Conservation (phyloP, 2,797 vertebrate genomes). For the Labroides dimidiatus region DNA sequence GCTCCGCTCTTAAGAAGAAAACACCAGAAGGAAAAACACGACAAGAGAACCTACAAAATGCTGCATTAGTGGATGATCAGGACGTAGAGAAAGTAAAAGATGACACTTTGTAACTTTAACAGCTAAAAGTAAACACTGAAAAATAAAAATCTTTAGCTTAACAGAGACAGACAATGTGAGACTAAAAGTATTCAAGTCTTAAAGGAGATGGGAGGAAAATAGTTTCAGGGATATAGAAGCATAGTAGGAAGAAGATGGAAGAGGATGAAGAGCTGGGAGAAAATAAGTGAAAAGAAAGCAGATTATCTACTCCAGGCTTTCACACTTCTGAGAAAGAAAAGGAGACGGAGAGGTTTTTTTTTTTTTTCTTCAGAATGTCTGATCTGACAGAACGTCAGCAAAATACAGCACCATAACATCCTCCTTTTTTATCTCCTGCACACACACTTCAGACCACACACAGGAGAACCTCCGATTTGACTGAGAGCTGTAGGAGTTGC, state of each 20-base stretch:
- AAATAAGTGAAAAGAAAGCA: conserved; percentile 52
- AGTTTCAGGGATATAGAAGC: conserved; percentile 12
- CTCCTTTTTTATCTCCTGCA: conserved; percentile 44
- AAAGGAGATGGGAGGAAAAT: conserved; percentile 3
- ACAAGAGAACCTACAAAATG: neutral
- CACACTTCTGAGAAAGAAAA: conserved; percentile 42
- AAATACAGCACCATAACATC: conserved; percentile 28
- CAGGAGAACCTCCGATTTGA: conserved; percentile 6
- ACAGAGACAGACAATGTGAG: conserved; percentile 8
- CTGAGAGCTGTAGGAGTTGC: conserved; percentile 10
- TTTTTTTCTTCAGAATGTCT: conserved; percentile 8
- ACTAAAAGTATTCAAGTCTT: no score
- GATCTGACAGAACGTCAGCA: conserved; percentile 46
- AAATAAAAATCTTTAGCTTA: conserved; percentile 5
- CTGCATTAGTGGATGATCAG: neutral
- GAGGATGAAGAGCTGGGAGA: conserved; percentile 32
- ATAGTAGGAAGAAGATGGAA: conserved; percentile 15
- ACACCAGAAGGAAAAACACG: neutral
- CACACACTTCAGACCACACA: conserved; percentile 1
- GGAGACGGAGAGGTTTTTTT: conserved; percentile 20
- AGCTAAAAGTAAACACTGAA: neutral
- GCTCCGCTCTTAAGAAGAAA: conserved; percentile 19
- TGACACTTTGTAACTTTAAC: neutral
- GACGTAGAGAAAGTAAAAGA: neutral
- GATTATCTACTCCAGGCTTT: conserved; percentile 64